These are phyloP conservation scores for Siniperca knerii DNA, from an alignment of 2,113 vertebrate species.

Conservation along the genomic window DNA sequence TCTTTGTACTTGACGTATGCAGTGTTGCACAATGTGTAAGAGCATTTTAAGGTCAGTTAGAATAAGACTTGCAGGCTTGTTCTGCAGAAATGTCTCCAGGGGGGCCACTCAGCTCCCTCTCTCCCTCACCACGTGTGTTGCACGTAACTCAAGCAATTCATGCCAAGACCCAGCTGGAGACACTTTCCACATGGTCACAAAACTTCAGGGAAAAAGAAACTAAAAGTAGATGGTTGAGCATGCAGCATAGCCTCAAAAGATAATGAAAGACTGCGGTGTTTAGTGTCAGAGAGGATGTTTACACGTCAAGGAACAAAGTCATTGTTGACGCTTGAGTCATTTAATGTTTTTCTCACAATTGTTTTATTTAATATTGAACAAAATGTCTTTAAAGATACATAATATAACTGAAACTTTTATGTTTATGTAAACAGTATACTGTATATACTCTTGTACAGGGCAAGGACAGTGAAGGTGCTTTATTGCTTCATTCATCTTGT, in stretches of 20 bases:
- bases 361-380: not conserved
- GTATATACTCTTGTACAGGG: not conserved
- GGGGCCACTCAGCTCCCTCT: not conserved
- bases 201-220: constrained; percentile 63
- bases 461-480: not conserved
- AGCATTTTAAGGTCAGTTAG: not conserved
- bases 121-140: constrained; percentile 46
- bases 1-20: not conserved
- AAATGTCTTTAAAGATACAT: constrained; percentile 1
- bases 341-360: not conserved
- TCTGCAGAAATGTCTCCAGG: constrained; percentile 45
- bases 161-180: constrained; percentile 60
- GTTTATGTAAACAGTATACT: not conserved
- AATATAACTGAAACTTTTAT: not conserved
- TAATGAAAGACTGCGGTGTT: not conserved
- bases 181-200: constrained; percentile 41
- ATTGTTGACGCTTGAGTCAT: constrained; percentile 5
- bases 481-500: not conserved
- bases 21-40: constrained; percentile 38
- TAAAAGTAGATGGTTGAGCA: constrained; percentile 30
- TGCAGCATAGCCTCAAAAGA: not conserved
- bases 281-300: constrained; percentile 22
- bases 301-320: not conserved
- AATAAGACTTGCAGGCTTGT: constrained; percentile 15
- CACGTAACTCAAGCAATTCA: not conserved